Conservation (phyloP, 2,113 vertebrate genomes). For the Gadus macrocephalus region DNA sequence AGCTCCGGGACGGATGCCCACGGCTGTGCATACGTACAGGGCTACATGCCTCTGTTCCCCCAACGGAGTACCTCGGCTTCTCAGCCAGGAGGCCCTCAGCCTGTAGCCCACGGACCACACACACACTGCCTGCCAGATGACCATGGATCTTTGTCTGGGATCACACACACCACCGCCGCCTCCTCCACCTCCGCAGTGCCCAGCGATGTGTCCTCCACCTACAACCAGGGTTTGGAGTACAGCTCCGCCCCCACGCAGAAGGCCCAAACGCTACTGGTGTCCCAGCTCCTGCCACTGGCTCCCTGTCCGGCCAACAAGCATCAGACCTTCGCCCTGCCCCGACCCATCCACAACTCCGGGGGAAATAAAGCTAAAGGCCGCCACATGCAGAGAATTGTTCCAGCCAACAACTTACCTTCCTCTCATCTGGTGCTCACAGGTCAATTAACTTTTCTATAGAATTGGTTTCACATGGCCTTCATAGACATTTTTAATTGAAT, state of each 20-base stretch:
- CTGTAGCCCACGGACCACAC: constrained; percentile 37
- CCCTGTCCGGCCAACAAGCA: constrained; percentile 55
- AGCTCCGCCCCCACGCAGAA: constrained; percentile 53
- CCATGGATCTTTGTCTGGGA: constrained; percentile 62
- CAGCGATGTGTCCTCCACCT: constrained; percentile 73
- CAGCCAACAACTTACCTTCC: constrained; percentile 71
- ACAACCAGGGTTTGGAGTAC: constrained; percentile 78
- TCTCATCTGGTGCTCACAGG: constrained; percentile 71
- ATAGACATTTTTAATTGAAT: background rate
- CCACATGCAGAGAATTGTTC: constrained; percentile 80
- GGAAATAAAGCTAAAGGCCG: constrained; percentile 70
- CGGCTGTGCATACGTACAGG: constrained; percentile 41
- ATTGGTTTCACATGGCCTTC: no score
- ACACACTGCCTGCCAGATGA: constrained; percentile 54
- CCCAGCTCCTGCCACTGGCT: constrained; percentile 50
- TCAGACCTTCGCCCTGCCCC: constrained; percentile 79
- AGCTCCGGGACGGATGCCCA: constrained; percentile 15
- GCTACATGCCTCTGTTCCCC: constrained; percentile 64
- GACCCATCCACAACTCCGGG: constrained; percentile 65
- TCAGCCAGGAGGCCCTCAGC: constrained; percentile 27
- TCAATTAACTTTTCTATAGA: constrained; percentile 30
- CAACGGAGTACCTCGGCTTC: constrained; percentile 33
- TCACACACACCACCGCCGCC: constrained; percentile 82
- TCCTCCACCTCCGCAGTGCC: constrained; percentile 76
- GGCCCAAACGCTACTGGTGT: constrained; percentile 52